These are phyloP conservation scores for Drosophila anceps DNA, from an alignment of 2,888 invertebrate genomes.

Conservation along the genomic window DNA sequence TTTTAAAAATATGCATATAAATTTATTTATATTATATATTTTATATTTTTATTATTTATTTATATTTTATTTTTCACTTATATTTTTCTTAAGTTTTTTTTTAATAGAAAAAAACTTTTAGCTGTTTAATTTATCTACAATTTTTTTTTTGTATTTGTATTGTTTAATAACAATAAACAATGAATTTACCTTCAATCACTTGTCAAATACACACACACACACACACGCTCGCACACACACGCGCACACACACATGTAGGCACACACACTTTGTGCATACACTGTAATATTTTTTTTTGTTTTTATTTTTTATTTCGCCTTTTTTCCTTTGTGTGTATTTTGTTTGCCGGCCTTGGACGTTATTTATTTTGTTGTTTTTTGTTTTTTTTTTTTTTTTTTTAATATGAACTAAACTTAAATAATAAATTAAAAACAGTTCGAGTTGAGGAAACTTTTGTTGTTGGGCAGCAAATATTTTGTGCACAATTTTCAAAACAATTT, in stretches of 20 bases:
- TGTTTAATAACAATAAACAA: slow-evolving; percentile 54
- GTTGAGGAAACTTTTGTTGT: slow-evolving; percentile 40
- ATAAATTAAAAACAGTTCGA: slow-evolving; percentile 63
- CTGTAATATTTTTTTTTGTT: slow-evolving; percentile 36
- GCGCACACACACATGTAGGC: slow-evolving; percentile 14
- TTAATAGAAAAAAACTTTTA: neutral
- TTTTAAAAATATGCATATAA: neutral
- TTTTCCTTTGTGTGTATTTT: slow-evolving; percentile 16
- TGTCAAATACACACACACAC: slow-evolving; percentile 51
- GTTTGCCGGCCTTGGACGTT: slow-evolving; percentile 61
- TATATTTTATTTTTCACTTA: slow-evolving; percentile 7
- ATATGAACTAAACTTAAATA: slow-evolving; percentile 69
- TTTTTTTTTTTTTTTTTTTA: slow-evolving; percentile 22
- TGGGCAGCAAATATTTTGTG: slow-evolving; percentile 35
- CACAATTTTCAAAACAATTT: slow-evolving; percentile 37
- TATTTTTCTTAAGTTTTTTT: neutral
- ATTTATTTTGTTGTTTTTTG: slow-evolving; percentile 4
- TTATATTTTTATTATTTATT: slow-evolving; percentile 2
- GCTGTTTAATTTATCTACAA: neutral
- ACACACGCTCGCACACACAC: slow-evolving; percentile 32
- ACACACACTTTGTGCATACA: slow-evolving; percentile 19
- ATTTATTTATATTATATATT: too few relatives aligned
- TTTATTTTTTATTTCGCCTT: slow-evolving; percentile 15
- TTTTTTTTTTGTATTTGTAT: slow-evolving; percentile 11
- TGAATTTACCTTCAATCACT: slow-evolving; percentile 73